Conservation (phyloP, 2,797 vertebrate species). For the Eulemur rubriventer region DNA sequence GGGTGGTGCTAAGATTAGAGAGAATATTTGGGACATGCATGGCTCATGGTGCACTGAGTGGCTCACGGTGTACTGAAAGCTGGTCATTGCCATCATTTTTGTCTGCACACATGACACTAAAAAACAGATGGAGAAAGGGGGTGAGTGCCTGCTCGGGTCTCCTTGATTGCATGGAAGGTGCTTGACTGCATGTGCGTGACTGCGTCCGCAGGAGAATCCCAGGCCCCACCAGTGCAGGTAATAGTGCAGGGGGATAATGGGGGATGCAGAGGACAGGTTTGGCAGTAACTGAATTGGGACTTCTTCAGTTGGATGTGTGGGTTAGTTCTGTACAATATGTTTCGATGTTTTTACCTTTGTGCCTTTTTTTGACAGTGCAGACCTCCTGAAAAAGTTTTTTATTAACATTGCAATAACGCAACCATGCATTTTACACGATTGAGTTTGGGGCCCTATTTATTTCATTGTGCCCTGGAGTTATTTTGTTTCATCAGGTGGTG, state of each 20-base stretch:
- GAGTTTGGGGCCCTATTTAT: not conserved
- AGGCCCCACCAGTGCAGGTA: not conserved
- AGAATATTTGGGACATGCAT: not conserved
- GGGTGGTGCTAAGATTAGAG: not conserved
- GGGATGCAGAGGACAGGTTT: not conserved
- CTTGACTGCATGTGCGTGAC: not conserved
- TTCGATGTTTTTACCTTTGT: not conserved
- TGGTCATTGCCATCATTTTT: not conserved
- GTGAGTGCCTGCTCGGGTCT: not conserved
- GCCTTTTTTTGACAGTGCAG: not conserved
- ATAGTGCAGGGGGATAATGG: fast-evolving
- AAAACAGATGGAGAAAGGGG: not conserved
- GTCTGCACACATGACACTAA: not conserved
- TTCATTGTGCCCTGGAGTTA: not conserved
- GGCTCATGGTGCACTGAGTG: not conserved
- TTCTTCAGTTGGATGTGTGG: not conserved
- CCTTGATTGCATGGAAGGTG: not conserved
- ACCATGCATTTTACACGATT: not conserved
- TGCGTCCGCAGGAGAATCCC: not conserved
- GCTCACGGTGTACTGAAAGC: not conserved
- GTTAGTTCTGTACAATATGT: not conserved
- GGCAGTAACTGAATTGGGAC: not conserved
- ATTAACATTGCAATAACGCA: not conserved
- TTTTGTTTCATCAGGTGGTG: not conserved
- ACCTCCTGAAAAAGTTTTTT: not conserved